These are phyloP conservation scores for Amphilophus citrinellus DNA, from an alignment of 2,113 vertebrate species.

Conservation along the genomic window DNA sequence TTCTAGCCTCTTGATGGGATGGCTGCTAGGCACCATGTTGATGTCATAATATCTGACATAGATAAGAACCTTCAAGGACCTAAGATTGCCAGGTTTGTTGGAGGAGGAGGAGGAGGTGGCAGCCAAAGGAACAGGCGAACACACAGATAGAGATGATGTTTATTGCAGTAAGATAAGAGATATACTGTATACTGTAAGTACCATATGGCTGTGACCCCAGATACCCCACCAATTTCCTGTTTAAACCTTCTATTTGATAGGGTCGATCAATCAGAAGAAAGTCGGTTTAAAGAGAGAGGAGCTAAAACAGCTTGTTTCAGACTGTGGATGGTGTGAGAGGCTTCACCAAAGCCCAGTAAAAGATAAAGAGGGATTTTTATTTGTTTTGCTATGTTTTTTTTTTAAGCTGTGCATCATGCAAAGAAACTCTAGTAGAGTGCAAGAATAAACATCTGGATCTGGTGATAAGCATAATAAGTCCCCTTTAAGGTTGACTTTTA, in stretches of 20 bases:
- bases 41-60: background rate
- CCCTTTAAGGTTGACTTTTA: background rate
- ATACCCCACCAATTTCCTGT: background rate
- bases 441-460: conserved; percentile 5
- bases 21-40: background rate
- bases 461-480: background rate
- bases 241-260: background rate
- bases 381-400: background rate
- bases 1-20: background rate
- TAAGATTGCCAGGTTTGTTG: background rate
- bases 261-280: background rate
- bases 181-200: too few species aligned
- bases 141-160: background rate
- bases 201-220: background rate
- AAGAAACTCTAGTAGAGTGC: background rate
- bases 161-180: background rate
- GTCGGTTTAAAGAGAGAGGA: background rate
- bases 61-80: background rate
- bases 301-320: background rate
- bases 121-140: background rate
- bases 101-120: too few species aligned
- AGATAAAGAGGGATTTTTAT: background rate
- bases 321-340: background rate
- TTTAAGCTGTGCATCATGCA: background rate
- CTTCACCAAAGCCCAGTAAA: background rate